Conservation (phyloP, 1,140 invertebrate species). For the Leptinotarsa texana region DNA sequence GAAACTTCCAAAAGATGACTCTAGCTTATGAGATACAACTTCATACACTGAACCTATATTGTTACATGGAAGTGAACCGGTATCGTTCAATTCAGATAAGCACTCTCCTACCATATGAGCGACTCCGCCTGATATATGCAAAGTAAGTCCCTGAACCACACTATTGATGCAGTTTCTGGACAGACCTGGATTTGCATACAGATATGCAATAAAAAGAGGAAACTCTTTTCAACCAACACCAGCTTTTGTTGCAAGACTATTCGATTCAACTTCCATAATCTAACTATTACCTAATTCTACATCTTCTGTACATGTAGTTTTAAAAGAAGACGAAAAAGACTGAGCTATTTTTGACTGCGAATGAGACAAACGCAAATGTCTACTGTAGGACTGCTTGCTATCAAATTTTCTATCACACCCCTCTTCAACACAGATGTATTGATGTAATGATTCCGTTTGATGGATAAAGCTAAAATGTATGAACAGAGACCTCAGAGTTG, state of each 20-base stretch:
- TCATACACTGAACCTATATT: constrained; percentile 1
- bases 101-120: background rate
- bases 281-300: background rate
- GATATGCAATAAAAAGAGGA: background rate
- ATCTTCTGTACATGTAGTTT: background rate
- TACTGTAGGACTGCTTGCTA: constrained; percentile 2
- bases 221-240: background rate
- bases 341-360: background rate
- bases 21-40: background rate
- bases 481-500: background rate
- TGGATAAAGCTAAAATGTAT: background rate
- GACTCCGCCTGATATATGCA: background rate
- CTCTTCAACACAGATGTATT: background rate
- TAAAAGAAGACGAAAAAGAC: background rate
- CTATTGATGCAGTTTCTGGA: background rate
- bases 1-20: background rate
- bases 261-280: background rate
- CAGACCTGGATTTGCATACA: background rate
- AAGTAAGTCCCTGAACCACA: background rate
- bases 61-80: background rate
- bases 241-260: background rate
- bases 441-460: background rate
- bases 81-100: background rate
- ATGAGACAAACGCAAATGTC: background rate
- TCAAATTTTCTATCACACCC: constrained; percentile 1